These are phyloP conservation scores for Schizotus pectinicornis DNA, from an alignment of 2,888 invertebrate genomes.

Conservation along the genomic window DNA sequence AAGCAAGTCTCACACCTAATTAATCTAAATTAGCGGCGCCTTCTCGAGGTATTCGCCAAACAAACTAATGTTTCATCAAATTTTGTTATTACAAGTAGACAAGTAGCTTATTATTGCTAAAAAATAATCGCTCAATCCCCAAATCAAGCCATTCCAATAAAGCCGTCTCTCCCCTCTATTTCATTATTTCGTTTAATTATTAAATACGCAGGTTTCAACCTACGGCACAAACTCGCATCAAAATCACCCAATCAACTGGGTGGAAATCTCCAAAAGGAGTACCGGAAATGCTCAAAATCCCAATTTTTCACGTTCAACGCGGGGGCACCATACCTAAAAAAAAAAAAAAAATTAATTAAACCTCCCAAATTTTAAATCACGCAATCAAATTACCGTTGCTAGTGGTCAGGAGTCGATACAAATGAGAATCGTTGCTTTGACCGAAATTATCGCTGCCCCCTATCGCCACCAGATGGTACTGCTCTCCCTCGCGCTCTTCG, in stretches of 20 bases:
- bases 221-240: slow-evolving; percentile 45
- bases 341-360: background rate
- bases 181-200: slow-evolving; percentile 15
- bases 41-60: no score
- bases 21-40: no score
- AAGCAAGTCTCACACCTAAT: no score
- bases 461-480: slow-evolving; percentile 30
- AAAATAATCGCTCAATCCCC: slow-evolving; percentile 16
- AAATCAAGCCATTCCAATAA: slow-evolving; percentile 8
- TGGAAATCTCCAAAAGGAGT: slow-evolving; percentile 43
- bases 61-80: slow-evolving; percentile 1
- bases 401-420: slow-evolving; percentile 53
- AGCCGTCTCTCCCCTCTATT: slow-evolving; percentile 7
- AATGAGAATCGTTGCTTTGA: slow-evolving; percentile 42
- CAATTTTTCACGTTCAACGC: slow-evolving; percentile 44
- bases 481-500: slow-evolving; percentile 14
- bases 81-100: slow-evolving; percentile 23
- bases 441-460: slow-evolving; percentile 23
- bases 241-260: slow-evolving; percentile 38
- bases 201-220: slow-evolving; percentile 48
- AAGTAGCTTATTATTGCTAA: slow-evolving; percentile 31
- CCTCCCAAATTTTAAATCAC: background rate
- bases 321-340: slow-evolving; percentile 51
- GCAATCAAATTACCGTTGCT: slow-evolving; percentile 48
- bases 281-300: slow-evolving; percentile 37